Percentiles rank a stretch among this genome's conserved stretches.
These are phyloP conservation scores for Chrysodeixis includens DNA, from an alignment of 2,888 invertebrate genomes.

Conservation along the genomic window DNA sequence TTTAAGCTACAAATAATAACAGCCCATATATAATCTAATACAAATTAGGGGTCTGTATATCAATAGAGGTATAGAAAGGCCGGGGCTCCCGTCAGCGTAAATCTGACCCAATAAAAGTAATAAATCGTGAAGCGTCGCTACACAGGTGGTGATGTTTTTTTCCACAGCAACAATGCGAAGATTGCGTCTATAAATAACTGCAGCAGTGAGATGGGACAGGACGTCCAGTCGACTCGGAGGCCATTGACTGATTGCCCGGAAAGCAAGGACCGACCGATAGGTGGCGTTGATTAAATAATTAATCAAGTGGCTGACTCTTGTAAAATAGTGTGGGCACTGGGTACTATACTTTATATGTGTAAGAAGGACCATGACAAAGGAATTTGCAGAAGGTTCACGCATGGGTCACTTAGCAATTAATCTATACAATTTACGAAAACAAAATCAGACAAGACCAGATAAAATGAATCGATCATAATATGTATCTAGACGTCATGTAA, in stretches of 20 bases:
- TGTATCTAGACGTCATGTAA: neutral
- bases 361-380: neutral
- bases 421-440: neutral
- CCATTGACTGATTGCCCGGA: slow-evolving; percentile 79
- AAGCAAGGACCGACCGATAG: slow-evolving; percentile 79
- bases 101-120: slow-evolving; percentile 77
- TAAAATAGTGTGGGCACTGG: slow-evolving; percentile 25
- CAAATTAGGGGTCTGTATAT: slow-evolving; percentile 45
- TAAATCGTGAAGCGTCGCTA: slow-evolving; percentile 75
- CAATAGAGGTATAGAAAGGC: slow-evolving; percentile 57
- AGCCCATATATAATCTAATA: slow-evolving; percentile 12
- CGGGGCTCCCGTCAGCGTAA: slow-evolving; percentile 68
- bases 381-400: neutral
- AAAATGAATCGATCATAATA: neutral
- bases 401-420: neutral
- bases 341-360: slow-evolving; percentile 13
- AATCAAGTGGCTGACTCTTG: slow-evolving; percentile 71
- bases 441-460: neutral
- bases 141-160: slow-evolving; percentile 78
- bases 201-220: slow-evolving; percentile 71
- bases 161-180: slow-evolving; percentile 72
- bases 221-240: slow-evolving; percentile 73
- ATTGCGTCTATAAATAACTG: slow-evolving; percentile 86
- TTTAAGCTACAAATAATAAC: neutral
- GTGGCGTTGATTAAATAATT: slow-evolving; percentile 84